Conservation (phyloP, 2,113 vertebrate species). For the Herpetotheres cachinnans region DNA sequence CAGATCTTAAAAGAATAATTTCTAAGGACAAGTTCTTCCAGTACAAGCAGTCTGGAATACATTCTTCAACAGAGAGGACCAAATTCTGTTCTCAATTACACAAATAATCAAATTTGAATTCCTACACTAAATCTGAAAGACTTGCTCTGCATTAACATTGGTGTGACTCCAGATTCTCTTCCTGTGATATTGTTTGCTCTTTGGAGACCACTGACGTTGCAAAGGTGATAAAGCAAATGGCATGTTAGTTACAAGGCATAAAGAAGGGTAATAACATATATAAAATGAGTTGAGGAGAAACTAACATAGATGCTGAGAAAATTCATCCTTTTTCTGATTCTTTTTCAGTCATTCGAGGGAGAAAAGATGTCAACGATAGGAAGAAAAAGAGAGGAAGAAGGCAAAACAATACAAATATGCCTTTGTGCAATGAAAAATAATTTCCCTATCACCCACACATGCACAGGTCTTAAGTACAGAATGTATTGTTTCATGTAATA, state of each 20-base stretch:
- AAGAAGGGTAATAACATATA: not conserved
- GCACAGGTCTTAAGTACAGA: not conserved
- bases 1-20: not conserved
- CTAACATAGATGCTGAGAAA: not conserved
- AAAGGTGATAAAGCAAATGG: not conserved
- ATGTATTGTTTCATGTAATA: not conserved
- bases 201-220: not conserved
- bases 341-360: not conserved
- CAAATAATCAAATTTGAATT: not conserved
- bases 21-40: not conserved
- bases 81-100: not conserved
- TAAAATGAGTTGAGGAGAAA: not conserved
- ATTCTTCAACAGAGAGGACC: not conserved
- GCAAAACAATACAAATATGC: not conserved
- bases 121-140: not conserved
- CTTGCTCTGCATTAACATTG: not conserved
- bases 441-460: not conserved
- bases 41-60: not conserved
- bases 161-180: not conserved
- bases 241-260: not conserved
- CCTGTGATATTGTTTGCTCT: not conserved
- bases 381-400: not conserved
- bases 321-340: not conserved
- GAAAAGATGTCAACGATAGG: not conserved
- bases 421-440: not conserved